Evolutionary conservation across 2,888 invertebrate species (phyloP).

Genomic region (Oscheius sp.): DNA sequence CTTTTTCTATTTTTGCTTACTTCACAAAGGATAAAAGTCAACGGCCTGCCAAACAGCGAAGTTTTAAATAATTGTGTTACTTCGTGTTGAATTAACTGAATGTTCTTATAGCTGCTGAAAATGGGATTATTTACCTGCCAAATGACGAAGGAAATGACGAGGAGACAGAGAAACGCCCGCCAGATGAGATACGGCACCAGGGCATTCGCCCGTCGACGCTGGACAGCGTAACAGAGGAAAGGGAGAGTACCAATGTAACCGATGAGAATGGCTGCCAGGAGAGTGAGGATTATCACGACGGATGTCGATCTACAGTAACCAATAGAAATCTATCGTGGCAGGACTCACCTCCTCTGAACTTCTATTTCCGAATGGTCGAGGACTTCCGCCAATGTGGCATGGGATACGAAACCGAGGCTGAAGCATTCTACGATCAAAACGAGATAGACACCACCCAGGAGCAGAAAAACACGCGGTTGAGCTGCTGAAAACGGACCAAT

Average conservation of each 20-base stretch:
- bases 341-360: conserved; percentile 23
- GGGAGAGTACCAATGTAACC: conserved; percentile 30
- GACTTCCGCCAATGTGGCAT: conserved; percentile 37
- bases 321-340: neutral
- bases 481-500: conserved; percentile 1
- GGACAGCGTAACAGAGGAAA: conserved; percentile 32
- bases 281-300: conserved; percentile 35
- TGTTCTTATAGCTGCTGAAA: neutral
- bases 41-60: conserved; percentile 18
- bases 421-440: conserved; percentile 34
- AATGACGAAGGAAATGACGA: conserved; percentile 27
- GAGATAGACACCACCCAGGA: conserved; percentile 29
- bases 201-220: conserved; percentile 22
- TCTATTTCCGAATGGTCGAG: conserved; percentile 33
- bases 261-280: conserved; percentile 20
- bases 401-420: conserved; percentile 33
- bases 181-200: conserved; percentile 35
- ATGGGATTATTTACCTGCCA: conserved; percentile 23
- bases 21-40: conserved; percentile 25
- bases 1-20: neutral
- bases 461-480: conserved; percentile 13
- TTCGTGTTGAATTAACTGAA: conserved; percentile 22
- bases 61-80: conserved; percentile 10
- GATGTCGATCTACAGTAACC: conserved; percentile 7
- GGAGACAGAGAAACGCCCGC: conserved; percentile 28